phyloP scores from a whole-genome alignment of 2,113 vertebrate species.

The Muntiacus reevesi region DNA sequence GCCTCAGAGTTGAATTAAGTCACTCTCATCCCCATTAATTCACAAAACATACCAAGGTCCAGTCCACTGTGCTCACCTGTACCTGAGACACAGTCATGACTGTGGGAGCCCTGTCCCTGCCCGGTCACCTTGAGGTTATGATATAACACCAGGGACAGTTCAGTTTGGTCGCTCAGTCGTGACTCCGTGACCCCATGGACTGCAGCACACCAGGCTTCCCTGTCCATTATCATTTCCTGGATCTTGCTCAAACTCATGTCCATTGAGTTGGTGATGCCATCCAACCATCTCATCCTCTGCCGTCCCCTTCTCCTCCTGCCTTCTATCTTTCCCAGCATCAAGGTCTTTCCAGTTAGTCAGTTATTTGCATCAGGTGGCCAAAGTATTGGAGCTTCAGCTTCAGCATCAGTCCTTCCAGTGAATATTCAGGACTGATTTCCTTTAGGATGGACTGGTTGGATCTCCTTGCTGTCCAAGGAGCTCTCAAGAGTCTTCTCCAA shows the following conservation, averaged over 20 bases:
- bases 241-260: not conserved
- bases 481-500: not conserved
- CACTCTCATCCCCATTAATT: not conserved
- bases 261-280: not conserved
- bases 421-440: not conserved
- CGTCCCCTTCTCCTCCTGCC: not conserved
- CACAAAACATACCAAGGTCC: not conserved
- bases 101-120: rapidly evolving
- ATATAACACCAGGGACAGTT: not conserved
- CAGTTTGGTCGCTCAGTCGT: not conserved
- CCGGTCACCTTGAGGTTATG: no score
- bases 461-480: not conserved
- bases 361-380: not conserved
- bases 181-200: not conserved
- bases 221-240: not conserved
- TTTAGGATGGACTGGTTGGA: not conserved
- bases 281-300: not conserved
- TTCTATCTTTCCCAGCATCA: not conserved
- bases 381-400: not conserved
- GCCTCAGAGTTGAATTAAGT: not conserved
- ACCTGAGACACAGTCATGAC: not conserved
- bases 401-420: not conserved
- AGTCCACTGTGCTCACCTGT: not conserved
- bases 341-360: not conserved
- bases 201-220: not conserved